These are phyloP conservation scores for Indicator maculatus DNA, from an alignment of 2,113 vertebrate genomes.

Conservation along the genomic window DNA sequence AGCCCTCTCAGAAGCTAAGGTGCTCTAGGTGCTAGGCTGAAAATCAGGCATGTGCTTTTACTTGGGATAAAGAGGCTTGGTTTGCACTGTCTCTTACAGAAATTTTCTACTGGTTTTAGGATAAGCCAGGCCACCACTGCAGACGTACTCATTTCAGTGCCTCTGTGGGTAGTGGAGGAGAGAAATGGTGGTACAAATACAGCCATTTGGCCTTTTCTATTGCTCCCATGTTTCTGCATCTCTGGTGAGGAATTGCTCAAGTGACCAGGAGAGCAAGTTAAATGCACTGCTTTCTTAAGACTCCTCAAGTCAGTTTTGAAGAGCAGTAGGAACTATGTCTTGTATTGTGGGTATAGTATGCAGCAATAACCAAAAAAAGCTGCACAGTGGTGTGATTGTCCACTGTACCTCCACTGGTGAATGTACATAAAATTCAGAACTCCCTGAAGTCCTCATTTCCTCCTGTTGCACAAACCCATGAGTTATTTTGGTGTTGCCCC, in stretches of 20 bases:
- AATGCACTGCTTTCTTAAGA: not conserved
- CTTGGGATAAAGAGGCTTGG: not conserved
- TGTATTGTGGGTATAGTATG: rapidly evolving
- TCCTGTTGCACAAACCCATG: not conserved
- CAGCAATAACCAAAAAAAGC: not conserved
- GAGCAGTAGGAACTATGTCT: not conserved
- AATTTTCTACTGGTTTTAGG: not conserved
- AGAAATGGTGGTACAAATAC: not conserved
- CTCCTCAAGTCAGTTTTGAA: not conserved
- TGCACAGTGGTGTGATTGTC: not conserved
- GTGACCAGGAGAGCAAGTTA: not conserved
- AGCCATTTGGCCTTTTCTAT: not conserved
- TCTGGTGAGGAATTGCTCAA: not conserved
- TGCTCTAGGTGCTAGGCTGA: not conserved
- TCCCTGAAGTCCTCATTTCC: not conserved
- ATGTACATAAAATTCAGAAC: not conserved
- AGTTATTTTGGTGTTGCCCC: not conserved
- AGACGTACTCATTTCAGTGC: not conserved
- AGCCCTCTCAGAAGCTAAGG: not conserved
- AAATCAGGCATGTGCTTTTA: not conserved
- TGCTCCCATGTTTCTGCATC: rapidly evolving
- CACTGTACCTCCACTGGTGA: rapidly evolving
- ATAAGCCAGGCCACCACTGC: not conserved
- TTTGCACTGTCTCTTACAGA: not conserved
- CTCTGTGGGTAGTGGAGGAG: not conserved